A percentile compares a stretch with the other conserved stretches of the same genome.
Conservation (phyloP, 2,113 vertebrate species). For the Phyllopteryx taeniolatus region DNA sequence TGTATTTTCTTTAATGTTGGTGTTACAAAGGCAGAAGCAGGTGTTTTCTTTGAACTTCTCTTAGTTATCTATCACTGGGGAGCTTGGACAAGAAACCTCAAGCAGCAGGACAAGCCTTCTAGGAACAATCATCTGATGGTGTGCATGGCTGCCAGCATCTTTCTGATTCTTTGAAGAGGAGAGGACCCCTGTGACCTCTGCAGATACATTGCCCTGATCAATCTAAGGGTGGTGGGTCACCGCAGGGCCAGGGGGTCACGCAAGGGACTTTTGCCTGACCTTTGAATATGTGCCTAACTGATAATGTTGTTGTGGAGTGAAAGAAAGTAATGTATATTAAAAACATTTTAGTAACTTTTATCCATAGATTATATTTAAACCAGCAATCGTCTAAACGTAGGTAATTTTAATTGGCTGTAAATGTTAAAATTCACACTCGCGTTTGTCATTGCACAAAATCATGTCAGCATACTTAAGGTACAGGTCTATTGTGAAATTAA, state of each 20-base stretch:
- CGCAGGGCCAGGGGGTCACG: slow-evolving; percentile 52
- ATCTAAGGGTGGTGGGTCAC: slow-evolving; percentile 55
- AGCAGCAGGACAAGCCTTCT: slow-evolving; percentile 8
- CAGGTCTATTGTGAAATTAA: too few relatives aligned
- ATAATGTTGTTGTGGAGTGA: slow-evolving; percentile 52
- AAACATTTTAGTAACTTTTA: background rate
- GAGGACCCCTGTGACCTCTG: slow-evolving; percentile 52
- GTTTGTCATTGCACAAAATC: background rate
- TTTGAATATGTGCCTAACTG: slow-evolving; percentile 39
- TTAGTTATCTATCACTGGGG: background rate
- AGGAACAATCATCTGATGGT: slow-evolving; percentile 33
- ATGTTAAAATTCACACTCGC: background rate
- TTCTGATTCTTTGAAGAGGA: slow-evolving; percentile 56
- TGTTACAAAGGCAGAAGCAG: background rate
- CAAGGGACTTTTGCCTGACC: slow-evolving; percentile 61
- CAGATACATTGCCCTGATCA: slow-evolving; percentile 52
- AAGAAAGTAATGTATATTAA: slow-evolving; percentile 18
- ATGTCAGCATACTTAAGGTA: background rate
- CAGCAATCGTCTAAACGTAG: background rate
- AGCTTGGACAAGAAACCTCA: background rate
- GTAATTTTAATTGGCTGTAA: background rate
- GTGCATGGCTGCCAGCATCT: slow-evolving; percentile 20
- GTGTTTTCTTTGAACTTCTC: slow-evolving; percentile 12
- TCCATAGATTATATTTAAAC: background rate
- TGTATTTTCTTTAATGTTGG: background rate